These are phyloP conservation scores for Zaprionus gabonicus DNA, from an alignment of 1,140 invertebrate species.

Conservation along the genomic window DNA sequence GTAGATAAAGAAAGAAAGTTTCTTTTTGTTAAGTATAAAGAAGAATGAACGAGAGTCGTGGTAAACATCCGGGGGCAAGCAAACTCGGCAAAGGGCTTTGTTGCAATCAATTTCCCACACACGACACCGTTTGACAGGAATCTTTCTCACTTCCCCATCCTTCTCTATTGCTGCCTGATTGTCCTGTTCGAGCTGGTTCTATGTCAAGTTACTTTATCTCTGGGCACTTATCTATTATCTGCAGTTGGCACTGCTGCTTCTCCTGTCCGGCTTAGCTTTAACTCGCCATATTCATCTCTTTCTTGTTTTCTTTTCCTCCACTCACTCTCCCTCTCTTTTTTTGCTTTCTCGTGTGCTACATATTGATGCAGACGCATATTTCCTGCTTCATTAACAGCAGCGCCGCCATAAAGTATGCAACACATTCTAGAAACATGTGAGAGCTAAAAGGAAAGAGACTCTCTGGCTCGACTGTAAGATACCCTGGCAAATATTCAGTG, in stretches of 20 bases:
- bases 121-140: constrained; percentile 25
- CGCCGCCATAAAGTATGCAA: constrained; percentile 70
- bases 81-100: background rate
- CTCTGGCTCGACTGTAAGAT: background rate
- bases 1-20: background rate
- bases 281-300: constrained; percentile 9
- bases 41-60: no score
- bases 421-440: constrained; percentile 18
- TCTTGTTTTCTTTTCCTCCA: no score
- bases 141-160: background rate
- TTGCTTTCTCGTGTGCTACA: constrained; percentile 25
- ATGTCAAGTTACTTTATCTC: constrained; percentile 42
- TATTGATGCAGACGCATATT: constrained; percentile 78
- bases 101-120: constrained; percentile 51
- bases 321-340: background rate
- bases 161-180: background rate
- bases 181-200: background rate
- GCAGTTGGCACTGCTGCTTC: constrained; percentile 36
- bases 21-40: background rate
- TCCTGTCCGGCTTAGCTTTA: constrained; percentile 52
- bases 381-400: constrained; percentile 75
- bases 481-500: background rate
- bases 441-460: background rate
- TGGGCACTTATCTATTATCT: constrained; percentile 38
- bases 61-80: no score